These are phyloP conservation scores for Maniola hyperantus DNA, from an alignment of 2,888 invertebrate genomes.

Conservation along the genomic window DNA sequence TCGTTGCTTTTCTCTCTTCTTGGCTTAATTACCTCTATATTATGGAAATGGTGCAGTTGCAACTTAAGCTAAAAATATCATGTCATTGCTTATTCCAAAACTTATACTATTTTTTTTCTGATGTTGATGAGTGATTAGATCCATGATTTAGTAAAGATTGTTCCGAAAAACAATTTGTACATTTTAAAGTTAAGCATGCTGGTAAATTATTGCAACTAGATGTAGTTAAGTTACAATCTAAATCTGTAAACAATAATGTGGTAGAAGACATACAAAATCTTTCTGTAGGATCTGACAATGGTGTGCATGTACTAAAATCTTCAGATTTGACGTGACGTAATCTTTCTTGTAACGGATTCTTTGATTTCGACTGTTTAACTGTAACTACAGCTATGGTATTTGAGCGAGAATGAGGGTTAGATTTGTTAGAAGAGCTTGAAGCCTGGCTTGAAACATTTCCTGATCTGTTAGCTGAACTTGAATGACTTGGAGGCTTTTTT, in stretches of 20 bases:
- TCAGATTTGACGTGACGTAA: conserved; percentile 35
- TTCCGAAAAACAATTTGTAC: conserved; percentile 5
- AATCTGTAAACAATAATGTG: conserved; percentile 34
- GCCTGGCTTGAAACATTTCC: conserved; percentile 34
- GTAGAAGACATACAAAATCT: conserved; percentile 40
- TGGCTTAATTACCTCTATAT: neutral
- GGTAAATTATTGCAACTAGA: conserved; percentile 14
- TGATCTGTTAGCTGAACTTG: conserved; percentile 28
- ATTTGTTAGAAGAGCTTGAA: conserved; percentile 44
- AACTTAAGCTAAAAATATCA: neutral
- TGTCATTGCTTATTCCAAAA: neutral
- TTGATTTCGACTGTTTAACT: conserved; percentile 28
- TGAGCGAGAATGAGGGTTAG: conserved; percentile 41
- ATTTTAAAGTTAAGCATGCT: neutral
- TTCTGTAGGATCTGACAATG: conserved; percentile 36
- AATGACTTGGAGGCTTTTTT: conserved; percentile 30
- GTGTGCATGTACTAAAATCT: conserved; percentile 29
- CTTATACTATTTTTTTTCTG: neutral
- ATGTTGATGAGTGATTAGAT: neutral
- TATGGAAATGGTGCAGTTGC: neutral
- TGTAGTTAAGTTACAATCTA: conserved; percentile 30
- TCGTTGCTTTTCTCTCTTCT: neutral
- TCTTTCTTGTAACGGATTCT: conserved; percentile 5
- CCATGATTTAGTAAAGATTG: conserved; percentile 5
- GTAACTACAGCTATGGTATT: conserved; percentile 43